These are phyloP conservation scores for Drosophila nikananu DNA, from an alignment of 1,140 invertebrate genomes.

Conservation along the genomic window DNA sequence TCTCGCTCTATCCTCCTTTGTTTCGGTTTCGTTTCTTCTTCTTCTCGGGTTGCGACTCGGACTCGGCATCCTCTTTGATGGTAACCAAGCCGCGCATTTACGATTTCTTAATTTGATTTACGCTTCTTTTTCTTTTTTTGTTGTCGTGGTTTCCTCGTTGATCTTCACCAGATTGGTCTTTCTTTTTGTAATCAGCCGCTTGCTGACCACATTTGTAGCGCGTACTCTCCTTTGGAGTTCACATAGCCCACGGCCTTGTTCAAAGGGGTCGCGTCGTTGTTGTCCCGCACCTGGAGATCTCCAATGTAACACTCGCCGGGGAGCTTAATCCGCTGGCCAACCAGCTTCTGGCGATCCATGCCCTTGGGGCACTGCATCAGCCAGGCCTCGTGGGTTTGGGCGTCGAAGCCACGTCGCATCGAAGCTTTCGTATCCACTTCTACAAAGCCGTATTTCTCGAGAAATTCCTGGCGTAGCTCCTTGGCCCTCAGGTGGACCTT, in stretches of 20 bases:
- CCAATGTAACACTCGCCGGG: constrained; percentile 51
- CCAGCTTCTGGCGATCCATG: constrained; percentile 28
- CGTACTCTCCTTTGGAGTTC: constrained; percentile 35
- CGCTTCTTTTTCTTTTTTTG: constrained; percentile 8
- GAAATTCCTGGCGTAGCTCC: constrained; percentile 8
- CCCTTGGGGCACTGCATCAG: constrained; percentile 60
- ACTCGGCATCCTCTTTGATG: neutral
- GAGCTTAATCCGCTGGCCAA: constrained; percentile 52
- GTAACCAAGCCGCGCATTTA: neutral
- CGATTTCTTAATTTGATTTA: neutral
- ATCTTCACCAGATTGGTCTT: neutral
- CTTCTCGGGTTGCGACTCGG: neutral
- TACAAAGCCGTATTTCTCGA: constrained; percentile 30
- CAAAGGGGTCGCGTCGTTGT: constrained; percentile 1
- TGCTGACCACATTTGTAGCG: constrained; percentile 35
- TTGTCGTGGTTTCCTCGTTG: neutral
- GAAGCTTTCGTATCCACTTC: neutral
- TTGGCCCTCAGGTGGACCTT: neutral
- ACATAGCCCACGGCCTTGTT: constrained; percentile 49
- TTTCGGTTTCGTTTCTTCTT: neutral
- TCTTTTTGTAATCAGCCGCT: too few species aligned
- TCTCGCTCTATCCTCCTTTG: neutral
- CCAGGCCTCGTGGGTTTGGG: constrained; percentile 55
- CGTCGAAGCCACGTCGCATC: constrained; percentile 27
- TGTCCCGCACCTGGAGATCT: constrained; percentile 5